Conservation (phyloP, 2,797 vertebrate species). For the Silurus aristotelis region DNA sequence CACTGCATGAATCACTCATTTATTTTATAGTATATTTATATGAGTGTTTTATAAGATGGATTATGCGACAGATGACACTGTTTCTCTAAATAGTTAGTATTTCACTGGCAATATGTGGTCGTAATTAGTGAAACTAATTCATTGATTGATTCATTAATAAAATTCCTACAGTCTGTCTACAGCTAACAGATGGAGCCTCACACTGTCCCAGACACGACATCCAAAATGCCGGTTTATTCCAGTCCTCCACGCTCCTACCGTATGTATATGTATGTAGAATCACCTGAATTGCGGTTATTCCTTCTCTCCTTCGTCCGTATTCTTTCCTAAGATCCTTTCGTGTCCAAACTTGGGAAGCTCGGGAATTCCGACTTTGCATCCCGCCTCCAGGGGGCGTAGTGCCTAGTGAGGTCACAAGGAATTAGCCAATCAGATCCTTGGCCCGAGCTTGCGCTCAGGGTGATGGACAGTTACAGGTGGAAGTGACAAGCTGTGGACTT, state of each 20-base stretch:
- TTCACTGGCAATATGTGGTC: too few relatives aligned
- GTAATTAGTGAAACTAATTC: too few relatives aligned
- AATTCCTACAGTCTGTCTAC: too few relatives aligned
- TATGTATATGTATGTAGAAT: background rate
- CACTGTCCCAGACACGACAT: conserved; percentile 6
- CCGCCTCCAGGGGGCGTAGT: conserved; percentile 53
- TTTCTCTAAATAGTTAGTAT: too few relatives aligned
- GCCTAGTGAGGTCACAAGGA: conserved; percentile 60
- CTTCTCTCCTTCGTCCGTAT: conserved; percentile 33
- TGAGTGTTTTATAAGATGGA: too few relatives aligned
- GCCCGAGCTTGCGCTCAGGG: conserved; percentile 52
- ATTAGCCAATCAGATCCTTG: conserved; percentile 62
- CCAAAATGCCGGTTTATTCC: conserved; percentile 1
- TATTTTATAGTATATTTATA: background rate
- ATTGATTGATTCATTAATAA: too few relatives aligned
- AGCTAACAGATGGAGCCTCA: background rate
- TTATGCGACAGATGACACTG: too few relatives aligned
- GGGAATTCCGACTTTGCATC: conserved; percentile 75
- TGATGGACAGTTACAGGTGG: conserved; percentile 78
- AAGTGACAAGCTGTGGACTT: conserved; percentile 57
- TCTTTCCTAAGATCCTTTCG: conserved; percentile 33
- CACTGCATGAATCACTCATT: background rate
- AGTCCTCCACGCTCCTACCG: conserved; percentile 18
- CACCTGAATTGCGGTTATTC: background rate
- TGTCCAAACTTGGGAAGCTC: conserved; percentile 74